Percentiles rank a stretch among this genome's conserved stretches.
phyloP scores from a whole-genome alignment of 2,888 invertebrate species.

The Cephalotes varians region DNA sequence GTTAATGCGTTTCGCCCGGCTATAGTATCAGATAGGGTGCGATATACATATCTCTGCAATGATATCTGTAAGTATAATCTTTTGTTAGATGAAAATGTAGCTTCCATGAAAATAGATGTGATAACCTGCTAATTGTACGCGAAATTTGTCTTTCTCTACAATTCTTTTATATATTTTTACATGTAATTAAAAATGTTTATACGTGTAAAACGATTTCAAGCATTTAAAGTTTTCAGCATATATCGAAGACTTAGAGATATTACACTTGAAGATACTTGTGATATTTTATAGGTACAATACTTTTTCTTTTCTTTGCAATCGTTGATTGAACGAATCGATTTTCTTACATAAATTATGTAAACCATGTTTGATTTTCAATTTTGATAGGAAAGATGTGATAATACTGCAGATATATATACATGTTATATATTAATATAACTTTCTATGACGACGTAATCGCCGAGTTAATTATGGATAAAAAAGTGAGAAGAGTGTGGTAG shows the following conservation, averaged over 20 bases:
- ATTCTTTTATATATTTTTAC: background rate
- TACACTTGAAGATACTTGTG: background rate
- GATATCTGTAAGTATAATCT: constrained; percentile 25
- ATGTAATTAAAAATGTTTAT: background rate
- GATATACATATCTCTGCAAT: background rate
- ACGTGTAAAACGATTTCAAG: background rate
- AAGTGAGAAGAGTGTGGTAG: background rate
- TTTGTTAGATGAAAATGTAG: constrained; percentile 19
- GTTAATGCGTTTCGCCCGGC: constrained; percentile 49
- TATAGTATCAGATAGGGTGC: constrained; percentile 3
- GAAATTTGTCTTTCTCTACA: background rate
- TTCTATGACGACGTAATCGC: background rate
- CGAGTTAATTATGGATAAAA: constrained; percentile 38
- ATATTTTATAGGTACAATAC: background rate
- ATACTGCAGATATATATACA: background rate
- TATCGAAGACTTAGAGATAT: background rate
- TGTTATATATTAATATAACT: background rate
- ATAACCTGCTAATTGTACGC: constrained; percentile 4
- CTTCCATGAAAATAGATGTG: constrained; percentile 11
- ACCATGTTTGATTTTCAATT: background rate
- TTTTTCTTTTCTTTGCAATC: background rate
- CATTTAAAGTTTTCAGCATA: background rate
- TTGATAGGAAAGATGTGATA: background rate
- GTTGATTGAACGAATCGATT: background rate
- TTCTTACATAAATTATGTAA: background rate